Percentiles rank a stretch among this genome's conserved stretches.
These are phyloP conservation scores for Dicaeum eximium DNA, from an alignment of 2,113 vertebrate species.

Conservation along the genomic window DNA sequence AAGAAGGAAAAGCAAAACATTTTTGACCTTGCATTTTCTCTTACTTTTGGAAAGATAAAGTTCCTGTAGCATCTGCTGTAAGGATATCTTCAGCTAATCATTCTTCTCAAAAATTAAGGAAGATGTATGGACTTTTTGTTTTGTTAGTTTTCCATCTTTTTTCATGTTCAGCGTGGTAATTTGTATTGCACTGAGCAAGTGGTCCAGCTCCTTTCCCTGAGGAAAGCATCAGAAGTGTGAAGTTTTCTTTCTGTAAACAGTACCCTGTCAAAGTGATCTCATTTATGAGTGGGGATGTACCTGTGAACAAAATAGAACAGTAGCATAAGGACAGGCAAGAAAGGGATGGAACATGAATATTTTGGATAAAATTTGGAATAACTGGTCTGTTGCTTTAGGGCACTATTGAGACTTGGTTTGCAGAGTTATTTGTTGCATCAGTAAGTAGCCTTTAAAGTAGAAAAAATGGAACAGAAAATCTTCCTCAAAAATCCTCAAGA, in stretches of 20 bases:
- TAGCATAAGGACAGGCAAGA: not conserved
- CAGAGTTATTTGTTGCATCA: not conserved
- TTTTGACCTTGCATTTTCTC: not conserved
- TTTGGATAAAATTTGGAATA: not conserved
- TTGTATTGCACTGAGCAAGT: not conserved
- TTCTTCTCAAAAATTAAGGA: not conserved
- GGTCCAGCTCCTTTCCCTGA: not conserved
- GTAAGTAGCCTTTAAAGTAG: not conserved
- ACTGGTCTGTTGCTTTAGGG: not conserved
- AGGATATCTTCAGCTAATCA: not conserved
- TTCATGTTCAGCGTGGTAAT: not conserved
- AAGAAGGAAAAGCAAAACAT: not conserved
- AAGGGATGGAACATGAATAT: not conserved
- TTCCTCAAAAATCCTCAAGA: not conserved
- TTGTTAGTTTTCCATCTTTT: not conserved
- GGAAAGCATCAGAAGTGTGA: not conserved
- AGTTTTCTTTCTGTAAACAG: not conserved
- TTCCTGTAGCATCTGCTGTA: not conserved
- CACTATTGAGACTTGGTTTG: not conserved
- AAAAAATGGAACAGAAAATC: not conserved
- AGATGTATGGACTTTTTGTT: not conserved
- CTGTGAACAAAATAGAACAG: not conserved
- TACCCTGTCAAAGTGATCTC: not conserved
- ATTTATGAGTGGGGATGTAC: not conserved
- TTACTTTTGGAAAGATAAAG: not conserved